A percentile compares a stretch with the other conserved stretches of the same genome.
These are phyloP conservation scores for Frankliniella fusca DNA, from an alignment of 2,888 invertebrate species.

Conservation along the genomic window DNA sequence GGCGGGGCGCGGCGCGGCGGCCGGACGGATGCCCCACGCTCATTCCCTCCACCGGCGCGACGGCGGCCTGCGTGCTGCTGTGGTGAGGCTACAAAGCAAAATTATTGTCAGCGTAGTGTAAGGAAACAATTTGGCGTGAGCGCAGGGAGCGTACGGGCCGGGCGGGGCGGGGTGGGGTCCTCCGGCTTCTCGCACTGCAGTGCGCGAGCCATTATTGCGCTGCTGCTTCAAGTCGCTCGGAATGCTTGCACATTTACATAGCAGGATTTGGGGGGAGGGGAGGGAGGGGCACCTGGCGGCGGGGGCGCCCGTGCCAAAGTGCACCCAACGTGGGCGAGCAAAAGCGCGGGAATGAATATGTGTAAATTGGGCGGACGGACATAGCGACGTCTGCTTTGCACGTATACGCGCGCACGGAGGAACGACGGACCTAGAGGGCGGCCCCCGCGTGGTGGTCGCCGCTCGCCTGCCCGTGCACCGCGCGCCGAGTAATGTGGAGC, in stretches of 20 bases:
- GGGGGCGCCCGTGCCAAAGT: too few relatives aligned
- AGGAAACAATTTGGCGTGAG: too few relatives aligned
- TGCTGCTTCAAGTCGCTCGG: too few relatives aligned
- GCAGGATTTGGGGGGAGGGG: neutral
- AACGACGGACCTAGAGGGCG: neutral
- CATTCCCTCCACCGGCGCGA: neutral
- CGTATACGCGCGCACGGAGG: too few relatives aligned
- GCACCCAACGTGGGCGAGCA: neutral
- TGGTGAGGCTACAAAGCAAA: too few relatives aligned
- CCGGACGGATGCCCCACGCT: slow-evolving; percentile 5
- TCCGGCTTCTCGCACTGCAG: too few relatives aligned
- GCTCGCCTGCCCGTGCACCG: neutral
- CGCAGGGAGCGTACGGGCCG: too few relatives aligned
- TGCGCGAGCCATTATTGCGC: too few relatives aligned
- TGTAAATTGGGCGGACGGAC: neutral
- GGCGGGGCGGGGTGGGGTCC: too few relatives aligned
- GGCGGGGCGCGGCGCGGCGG: neutral
- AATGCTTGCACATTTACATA: neutral
- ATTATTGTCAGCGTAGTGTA: too few relatives aligned
- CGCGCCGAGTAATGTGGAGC: slow-evolving; percentile 7
- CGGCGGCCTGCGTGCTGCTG: too few relatives aligned
- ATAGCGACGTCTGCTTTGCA: too few relatives aligned
- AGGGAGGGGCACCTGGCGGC: neutral
- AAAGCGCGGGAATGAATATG: neutral
- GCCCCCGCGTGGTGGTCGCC: neutral